These are phyloP conservation scores for Phylloscopus trochiloides DNA, from an alignment of 2,113 vertebrate species.

Conservation along the genomic window DNA sequence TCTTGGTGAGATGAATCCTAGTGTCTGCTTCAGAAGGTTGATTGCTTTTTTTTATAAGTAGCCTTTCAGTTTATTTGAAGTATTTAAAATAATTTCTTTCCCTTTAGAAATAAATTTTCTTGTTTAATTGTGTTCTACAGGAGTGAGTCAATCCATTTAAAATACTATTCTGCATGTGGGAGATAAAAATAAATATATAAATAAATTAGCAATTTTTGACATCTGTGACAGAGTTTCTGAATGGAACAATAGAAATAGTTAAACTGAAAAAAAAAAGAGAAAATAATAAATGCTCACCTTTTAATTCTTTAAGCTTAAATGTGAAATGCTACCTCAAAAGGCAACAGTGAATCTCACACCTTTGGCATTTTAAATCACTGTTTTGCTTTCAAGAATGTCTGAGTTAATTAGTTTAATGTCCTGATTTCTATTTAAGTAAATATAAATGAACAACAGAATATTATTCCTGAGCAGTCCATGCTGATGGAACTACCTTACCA, in stretches of 20 bases:
- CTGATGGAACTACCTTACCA: background rate
- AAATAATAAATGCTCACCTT: constrained; percentile 66
- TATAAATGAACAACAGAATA: background rate
- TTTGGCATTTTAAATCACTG: constrained; percentile 56
- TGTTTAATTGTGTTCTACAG: constrained; percentile 44
- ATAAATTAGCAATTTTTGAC: constrained; percentile 69
- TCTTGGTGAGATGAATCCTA: background rate
- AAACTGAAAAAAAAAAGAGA: constrained; percentile 60
- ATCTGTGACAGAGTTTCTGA: constrained; percentile 72
- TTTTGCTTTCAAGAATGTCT: constrained; percentile 45
- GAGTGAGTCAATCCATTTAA: constrained; percentile 75
- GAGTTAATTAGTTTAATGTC: constrained; percentile 4
- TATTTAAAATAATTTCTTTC: constrained; percentile 63
- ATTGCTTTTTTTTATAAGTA: constrained; percentile 29
- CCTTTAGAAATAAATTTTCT: constrained; percentile 64
- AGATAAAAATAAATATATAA: constrained; percentile 74
- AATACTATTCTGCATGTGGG: constrained; percentile 69
- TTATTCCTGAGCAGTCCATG: background rate
- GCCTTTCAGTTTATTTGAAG: constrained; percentile 57
- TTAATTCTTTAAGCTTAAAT: constrained; percentile 66
- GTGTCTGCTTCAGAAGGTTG: constrained; percentile 16
- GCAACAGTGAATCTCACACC: constrained; percentile 51
- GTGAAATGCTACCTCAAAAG: constrained; percentile 60
- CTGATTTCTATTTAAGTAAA: background rate
- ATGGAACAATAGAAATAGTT: constrained; percentile 50